Evolutionary conservation across 2,797 vertebrate species (phyloP), one percentile per base, ranked within the genome.

Genomic region (Eutrigla gurnardus): DNA sequence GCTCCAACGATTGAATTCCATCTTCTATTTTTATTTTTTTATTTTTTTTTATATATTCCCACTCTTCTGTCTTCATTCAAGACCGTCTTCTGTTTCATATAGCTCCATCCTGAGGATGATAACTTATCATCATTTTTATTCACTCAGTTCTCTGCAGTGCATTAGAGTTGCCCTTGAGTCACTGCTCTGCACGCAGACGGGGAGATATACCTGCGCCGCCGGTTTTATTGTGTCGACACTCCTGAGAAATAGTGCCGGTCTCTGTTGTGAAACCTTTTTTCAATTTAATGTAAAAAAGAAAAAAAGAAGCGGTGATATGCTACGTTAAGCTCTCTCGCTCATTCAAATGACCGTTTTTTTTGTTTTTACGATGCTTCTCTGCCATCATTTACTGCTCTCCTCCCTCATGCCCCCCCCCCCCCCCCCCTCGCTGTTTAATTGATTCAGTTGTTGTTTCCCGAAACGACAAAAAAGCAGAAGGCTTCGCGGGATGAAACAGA

Each of bases 401-500:
- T 69, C 78, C 75, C 77, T 66, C 65, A 50, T 65, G 65, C 77
- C 75, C 25, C 25, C 25, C 25, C 25, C 25, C n/a, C 73, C 73
- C 64, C 73, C 82, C 78, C 70, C 66, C 68, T 70, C 46, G 53
- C 78, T 81, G 83, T 89, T 93, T 82, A 90, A 90, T 90, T 88
- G 82, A 84, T 77, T 91, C 81, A 79, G 81, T 83, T 85, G 82
- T 92, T 92, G 83, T 88, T 91, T 91, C 82, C 73, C 65, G 74
- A 80, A 91, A 90, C 78, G 83, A 88, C 77, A 78, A 91, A 84
- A 78, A 91, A 84, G 85, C 70, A 75, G 70, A 73, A 85, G 65
- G 84, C 88, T 89, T 86, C 57, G 62, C 75, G 62, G 90, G 85
- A 90, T 89, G 84, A 93, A 90, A 93, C 88, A 79, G 75, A 87